Evolutionary conservation across 2,797 vertebrate genomes (phyloP).

Genomic region (Tachyglossus aculeatus): DNA sequence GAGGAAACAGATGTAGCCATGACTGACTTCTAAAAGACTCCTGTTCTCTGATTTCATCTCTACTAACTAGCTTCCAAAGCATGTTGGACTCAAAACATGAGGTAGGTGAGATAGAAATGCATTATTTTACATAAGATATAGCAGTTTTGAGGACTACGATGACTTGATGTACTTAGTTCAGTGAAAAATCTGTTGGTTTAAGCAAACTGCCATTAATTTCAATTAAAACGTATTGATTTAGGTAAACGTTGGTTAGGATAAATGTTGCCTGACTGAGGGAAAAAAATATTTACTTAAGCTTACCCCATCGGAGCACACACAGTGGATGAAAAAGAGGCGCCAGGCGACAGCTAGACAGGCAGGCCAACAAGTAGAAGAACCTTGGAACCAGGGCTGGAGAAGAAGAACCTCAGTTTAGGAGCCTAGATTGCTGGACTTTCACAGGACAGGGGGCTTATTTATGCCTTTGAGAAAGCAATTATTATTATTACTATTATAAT

Average conservation of each 20-base stretch:
- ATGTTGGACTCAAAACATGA: slow-evolving; percentile 68
- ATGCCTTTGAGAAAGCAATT: too few species aligned
- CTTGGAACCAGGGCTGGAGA: too few species aligned
- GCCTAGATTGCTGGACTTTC: too few species aligned
- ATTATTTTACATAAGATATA: slow-evolving; percentile 64
- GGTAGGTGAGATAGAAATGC: slow-evolving; percentile 63
- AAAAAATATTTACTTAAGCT: slow-evolving; percentile 57
- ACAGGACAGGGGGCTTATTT: too few species aligned
- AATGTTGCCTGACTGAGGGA: slow-evolving; percentile 62
- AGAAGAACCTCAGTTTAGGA: too few species aligned
- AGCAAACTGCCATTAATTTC: slow-evolving; percentile 75
- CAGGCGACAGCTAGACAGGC: too few species aligned
- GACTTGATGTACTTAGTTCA: slow-evolving; percentile 72
- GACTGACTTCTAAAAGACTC: slow-evolving; percentile 12
- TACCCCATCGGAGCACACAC: background rate
- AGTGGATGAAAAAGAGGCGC: background rate
- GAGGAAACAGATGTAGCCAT: background rate
- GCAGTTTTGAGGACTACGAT: slow-evolving; percentile 72
- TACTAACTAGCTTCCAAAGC: slow-evolving; percentile 41
- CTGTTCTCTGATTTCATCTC: slow-evolving; percentile 40
- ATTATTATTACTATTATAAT: too few species aligned
- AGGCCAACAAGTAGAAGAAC: background rate
- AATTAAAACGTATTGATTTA: slow-evolving; percentile 79
- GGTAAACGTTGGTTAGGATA: slow-evolving; percentile 71
- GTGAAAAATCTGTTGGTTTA: slow-evolving; percentile 76